Base-by-base conservation (phyloP, 2,113 vertebrate genomes). In the Labeo rohita region DNA sequence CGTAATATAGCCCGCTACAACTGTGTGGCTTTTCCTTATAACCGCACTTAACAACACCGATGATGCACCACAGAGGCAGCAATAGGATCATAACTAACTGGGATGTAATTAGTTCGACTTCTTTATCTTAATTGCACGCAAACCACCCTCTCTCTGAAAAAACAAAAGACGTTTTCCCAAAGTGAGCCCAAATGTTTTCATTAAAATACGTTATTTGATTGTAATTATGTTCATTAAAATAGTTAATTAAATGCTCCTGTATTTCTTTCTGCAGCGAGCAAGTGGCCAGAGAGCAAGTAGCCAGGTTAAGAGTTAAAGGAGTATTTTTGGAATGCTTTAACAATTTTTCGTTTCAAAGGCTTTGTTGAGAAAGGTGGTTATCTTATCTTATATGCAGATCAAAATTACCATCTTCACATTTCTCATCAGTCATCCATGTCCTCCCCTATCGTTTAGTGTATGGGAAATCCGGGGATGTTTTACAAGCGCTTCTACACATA, bases 21-120 rank as follows among this genome's bases (percentile, higher is more conserved):
- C 52, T 73, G 49, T 56, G n/a, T 59, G 76, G 54, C 9, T 63
- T 34, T 86, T 66, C 45, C 23, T 85, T 74, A 63, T 73, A 72
- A 85, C 50, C 76, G 45, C 59, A 36, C 45, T 50, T n/a, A 61
- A 47, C 61, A 66, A 70, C 68, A 50, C 15, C 34, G 8, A 43
- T 79, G 47, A 68, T 39, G 10, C n/a, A 45, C 56, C 43, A 65
- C 56, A 65, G 21, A 68, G n/a, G 5, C 34, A 79, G 39, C 34
- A 70, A 34, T 70, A 56, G 3, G 6, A 77, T 77, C 21, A 79
- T 70, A 72, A 54, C 21, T 50, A 8, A 66, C 8, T 56, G 6
- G 23, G 8, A 78, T 76, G 23, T 77, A 79, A 66, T 78, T 36
- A 77, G 45, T 34, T 85, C 16, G 23, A 80, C 21, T 80, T 10